Evolutionary conservation across 2,113 vertebrate species (phyloP), one percentile per base, ranked within the genome.

Genomic region (Spea bombifrons): DNA sequence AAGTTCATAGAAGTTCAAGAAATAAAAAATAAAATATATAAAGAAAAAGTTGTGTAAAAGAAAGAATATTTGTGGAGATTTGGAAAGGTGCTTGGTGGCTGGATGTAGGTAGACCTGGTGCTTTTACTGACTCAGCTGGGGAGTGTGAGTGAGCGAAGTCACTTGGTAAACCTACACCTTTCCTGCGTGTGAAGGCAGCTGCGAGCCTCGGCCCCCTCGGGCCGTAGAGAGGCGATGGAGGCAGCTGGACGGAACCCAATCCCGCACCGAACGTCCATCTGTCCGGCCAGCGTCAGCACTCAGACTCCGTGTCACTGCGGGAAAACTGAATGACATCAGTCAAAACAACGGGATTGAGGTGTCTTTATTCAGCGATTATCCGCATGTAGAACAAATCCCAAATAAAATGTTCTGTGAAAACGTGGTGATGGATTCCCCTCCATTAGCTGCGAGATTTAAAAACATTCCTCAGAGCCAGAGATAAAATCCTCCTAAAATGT

Each of bases 341-440:
- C 88, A 90, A 90, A 89, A 85, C 86, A 90, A 84, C 80, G 70
- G 84, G 87, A 87, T 87, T 81, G 84, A 83, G 81, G 64, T 83
- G 85, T 86, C 89, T 88, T 83, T 76, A 74, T 50, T 83, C 83
- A 86, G 87, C 88, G 85, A 90, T 90, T 88, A 87, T 88, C 82
- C 77, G 86, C 9, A 0, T 81, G 84, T 86, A 86, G 85, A 65
- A 87, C 85, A 88, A 88, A 89, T 84, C 86, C 88, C 87, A 90
- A 90, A 91, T 90, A 91, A 90, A 87, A 87, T 82, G 69, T 53
- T 82, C 92, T 89, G 91, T 91, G 88, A 89, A 89, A 81, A 89
- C 59, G 87, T 88, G 89, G 89, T 92, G 91, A 95, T 90, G 88
- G 90, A 90, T 92, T 88, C 71, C 82, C 85, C 89, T 91, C 87